Base-by-base conservation (phyloP, 2,888 invertebrate genomes). In the Rhorus exstirpatorius region DNA sequence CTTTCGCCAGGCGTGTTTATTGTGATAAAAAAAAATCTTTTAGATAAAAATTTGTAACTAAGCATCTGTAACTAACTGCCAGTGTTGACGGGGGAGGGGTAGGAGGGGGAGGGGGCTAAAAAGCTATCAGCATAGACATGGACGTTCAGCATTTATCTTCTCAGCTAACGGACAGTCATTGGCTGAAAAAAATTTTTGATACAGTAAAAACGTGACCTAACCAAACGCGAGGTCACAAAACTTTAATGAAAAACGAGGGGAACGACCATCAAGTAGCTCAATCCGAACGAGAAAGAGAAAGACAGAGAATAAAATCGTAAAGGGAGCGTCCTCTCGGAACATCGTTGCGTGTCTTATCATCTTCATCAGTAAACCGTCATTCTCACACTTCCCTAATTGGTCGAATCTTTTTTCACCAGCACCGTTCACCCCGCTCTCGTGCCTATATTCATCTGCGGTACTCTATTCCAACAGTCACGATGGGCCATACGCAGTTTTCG, bases 361-460 rank as follows among this genome's bases (percentile, higher is more conserved):
- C 49, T 63, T 41, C 12, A 81, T 81, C 74, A 68, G 21, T 55
- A 31, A 41, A 31, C 61, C 41, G 44, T 55, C 46, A 24, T 10
- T n/a, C 61, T 41, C 38, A 76, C 87, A 87, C 88, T 88, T 83
- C 83, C 72, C 89, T 91, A 90, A 91, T 91, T 91, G 89, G 89
- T 89, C 86, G 89, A 91, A 90, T 90, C 87, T 90, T 90, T 88
- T 89, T 86, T 83, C 63, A 41, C 38, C 44, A 41, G n/a, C 58
- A 14, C 55, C 51, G 7, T 31, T 8, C 26, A 14, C 17, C 38
- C 38, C n/a, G n/a, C 31, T 24, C n/a, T 58, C 46, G 44, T 10
- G 17, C n/a, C 58, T 35, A 24, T 38, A 41, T 68, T 24, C 51
- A 58, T 51, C 60, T 35, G n/a, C 46, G 41, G 58, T 70, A 19